Conservation (phyloP, 2,888 invertebrate species). For the Hirtodrosophila alboralis region DNA sequence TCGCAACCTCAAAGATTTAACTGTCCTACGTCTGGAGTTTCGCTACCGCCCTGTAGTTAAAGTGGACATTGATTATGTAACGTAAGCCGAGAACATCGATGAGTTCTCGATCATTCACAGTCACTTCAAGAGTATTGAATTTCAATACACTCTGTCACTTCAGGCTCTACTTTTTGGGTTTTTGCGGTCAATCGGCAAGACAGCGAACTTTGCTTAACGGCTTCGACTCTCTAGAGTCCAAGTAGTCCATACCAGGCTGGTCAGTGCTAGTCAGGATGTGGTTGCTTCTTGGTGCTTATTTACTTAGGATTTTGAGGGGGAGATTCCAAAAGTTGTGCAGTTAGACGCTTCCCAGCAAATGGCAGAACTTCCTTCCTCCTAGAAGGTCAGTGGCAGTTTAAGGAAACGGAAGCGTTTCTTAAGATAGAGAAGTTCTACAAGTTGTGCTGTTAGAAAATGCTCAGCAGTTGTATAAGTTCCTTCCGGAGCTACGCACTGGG, state of each 20-base stretch:
- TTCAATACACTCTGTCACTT: constrained; percentile 54
- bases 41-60: constrained; percentile 23
- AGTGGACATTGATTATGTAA: constrained; percentile 66
- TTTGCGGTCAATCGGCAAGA: constrained; percentile 67
- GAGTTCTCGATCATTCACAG: constrained; percentile 53
- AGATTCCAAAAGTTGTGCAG: constrained; percentile 30
- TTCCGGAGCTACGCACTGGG: too few species aligned
- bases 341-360: constrained; percentile 13
- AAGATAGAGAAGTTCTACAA: too few species aligned
- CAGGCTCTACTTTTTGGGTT: constrained; percentile 40
- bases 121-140: constrained; percentile 66
- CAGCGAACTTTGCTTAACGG: constrained; percentile 73
- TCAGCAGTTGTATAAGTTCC: too few species aligned
- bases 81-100: constrained; percentile 51
- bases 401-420: constrained; percentile 15
- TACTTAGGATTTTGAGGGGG: constrained; percentile 53
- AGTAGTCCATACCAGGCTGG: constrained; percentile 14
- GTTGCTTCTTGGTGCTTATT: constrained; percentile 50
- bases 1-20: constrained; percentile 56
- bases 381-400: constrained; percentile 2
- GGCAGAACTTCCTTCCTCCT: constrained; percentile 48
- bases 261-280: constrained; percentile 59
- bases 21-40: too few species aligned
- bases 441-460: too few species aligned
- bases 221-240: constrained; percentile 25